Evolutionary conservation across 2,797 vertebrate species (phyloP), one percentile per base, ranked within the genome.

Genomic region (Sebastes steindachneri): DNA sequence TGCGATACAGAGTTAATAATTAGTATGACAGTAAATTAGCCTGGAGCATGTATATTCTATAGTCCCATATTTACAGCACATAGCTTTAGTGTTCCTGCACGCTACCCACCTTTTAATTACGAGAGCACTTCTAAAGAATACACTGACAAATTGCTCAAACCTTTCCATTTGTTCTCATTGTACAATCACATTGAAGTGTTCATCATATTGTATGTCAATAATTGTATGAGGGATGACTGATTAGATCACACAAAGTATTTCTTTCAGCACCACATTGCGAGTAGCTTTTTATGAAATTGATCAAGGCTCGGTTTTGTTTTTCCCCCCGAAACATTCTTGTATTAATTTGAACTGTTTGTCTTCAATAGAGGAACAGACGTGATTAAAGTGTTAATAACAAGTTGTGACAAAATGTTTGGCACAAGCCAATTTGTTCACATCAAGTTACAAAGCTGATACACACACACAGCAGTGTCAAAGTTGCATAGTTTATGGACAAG

Each of bases 1-100:
- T 75, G 68, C 75, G 64, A 23, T 55, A n/a, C n/a, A 28, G 67
- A 84, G 73, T 74, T 81, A 81, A 84, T 91, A 91, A 92, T 90
- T 87, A 82, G 77, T 74, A 68, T 58, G 71, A 85, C 77, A 57
- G 57, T 86, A 77, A 79, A 73, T 76, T 85, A 75, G 84, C 78
- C 83, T 73, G 73, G 31, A 88, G 77, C 83, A 65, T 84, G 33
- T 85, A 71, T 53, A 66, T 88, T 86, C 59, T 89, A 84, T 87
- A 75, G 70, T 82, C 79, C 86, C 57, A 78, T 81, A 81, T 68
- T 82, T 84, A 45, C 11, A 75, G 69, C 84, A 84, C 76, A 79
- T 78, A 63, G 37, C 59, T 71, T 71, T 41, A 28, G 5, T 68
- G 69, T 60, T 67, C 37, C 59, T 65, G 62, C 58, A 65, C 11